Conservation (phyloP, 2,797 vertebrate species). For the Mormyrus hasselquistii region DNA sequence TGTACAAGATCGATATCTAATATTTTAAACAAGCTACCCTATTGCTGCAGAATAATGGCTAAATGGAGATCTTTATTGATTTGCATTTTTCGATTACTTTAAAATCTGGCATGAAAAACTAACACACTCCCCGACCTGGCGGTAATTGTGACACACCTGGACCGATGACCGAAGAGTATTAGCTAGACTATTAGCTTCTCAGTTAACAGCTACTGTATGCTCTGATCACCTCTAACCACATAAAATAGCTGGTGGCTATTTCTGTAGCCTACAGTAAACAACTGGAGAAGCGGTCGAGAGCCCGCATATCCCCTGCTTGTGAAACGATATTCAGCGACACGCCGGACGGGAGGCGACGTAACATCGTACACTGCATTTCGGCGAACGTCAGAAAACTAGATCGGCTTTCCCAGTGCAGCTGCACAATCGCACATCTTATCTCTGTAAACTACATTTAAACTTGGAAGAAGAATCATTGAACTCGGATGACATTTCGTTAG, state of each 20-base stretch:
- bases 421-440: not conserved
- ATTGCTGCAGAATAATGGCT: not conserved
- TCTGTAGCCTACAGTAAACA: not conserved
- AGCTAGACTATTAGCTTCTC: not conserved
- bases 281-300: not conserved
- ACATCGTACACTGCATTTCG: not conserved
- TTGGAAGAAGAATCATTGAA: not conserved
- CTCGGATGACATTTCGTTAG: not conserved
- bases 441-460: not conserved
- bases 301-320: not conserved
- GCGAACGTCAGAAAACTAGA: not conserved
- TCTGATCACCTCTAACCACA: not conserved
- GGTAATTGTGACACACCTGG: not conserved
- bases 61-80: not conserved
- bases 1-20: not conserved
- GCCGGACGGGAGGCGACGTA: not conserved
- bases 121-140: not conserved
- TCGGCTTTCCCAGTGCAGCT: not conserved
- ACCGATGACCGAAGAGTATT: not conserved
- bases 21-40: not conserved
- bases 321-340: not conserved
- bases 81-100: not conserved
- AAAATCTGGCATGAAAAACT: not conserved
- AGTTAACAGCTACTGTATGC: not conserved
- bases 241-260: not conserved